Evolutionary conservation across 2,888 invertebrate genomes (phyloP).

Genomic region (Trachelus tabidus): DNA sequence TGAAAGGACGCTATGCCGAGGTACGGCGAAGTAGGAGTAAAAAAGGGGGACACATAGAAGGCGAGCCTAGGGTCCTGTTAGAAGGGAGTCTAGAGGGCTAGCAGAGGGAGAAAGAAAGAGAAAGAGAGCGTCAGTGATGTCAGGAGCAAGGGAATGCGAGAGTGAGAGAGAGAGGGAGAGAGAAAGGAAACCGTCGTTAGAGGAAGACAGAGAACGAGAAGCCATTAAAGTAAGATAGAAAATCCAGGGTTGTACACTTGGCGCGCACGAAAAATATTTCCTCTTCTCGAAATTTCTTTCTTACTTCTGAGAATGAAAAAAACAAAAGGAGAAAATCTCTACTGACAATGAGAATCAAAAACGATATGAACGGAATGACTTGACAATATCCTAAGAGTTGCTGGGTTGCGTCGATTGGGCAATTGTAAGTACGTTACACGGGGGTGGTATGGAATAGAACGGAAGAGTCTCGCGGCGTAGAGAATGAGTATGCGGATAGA

Average conservation of each 20-base stretch:
- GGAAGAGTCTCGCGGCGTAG: neutral
- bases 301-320: neutral
- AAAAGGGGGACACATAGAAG: neutral
- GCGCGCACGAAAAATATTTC: neutral
- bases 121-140: neutral
- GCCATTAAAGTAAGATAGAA: neutral
- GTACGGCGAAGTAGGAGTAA: neutral
- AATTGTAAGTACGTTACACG: neutral
- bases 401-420: neutral
- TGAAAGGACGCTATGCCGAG: neutral
- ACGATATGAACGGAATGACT: neutral
- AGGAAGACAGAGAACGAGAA: constrained; percentile 20
- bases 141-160: too few species aligned
- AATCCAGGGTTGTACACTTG: neutral
- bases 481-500: neutral
- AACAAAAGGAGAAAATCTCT: neutral
- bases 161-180: constrained; percentile 4
- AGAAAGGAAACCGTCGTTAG: neutral
- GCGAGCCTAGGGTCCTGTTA: neutral
- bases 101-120: constrained; percentile 17
- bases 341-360: neutral
- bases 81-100: constrained; percentile 2
- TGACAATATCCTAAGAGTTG: neutral
- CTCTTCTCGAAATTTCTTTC: neutral
- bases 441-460: neutral